These are phyloP conservation scores for Bergia puertoricense DNA, from an alignment of 92 coral and sea anemone species.

Conservation along the genomic window DNA sequence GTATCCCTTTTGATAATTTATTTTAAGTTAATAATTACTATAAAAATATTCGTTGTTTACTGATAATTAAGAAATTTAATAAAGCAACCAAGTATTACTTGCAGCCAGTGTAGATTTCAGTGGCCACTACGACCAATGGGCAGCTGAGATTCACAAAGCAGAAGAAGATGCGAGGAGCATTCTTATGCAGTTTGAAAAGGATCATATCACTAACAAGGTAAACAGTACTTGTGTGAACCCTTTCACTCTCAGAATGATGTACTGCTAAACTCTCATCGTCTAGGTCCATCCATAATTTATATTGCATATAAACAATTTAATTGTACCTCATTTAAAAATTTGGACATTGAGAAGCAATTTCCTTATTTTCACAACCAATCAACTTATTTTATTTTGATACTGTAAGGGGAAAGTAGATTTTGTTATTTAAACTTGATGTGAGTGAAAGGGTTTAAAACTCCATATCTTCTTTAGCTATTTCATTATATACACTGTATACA, in stretches of 20 bases:
- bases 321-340: not conserved
- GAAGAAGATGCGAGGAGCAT: constrained; percentile 38
- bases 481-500: too few species aligned
- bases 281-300: not conserved
- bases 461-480: too few species aligned
- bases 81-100: not conserved
- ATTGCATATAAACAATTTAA: too few species aligned
- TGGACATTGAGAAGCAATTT: not conserved
- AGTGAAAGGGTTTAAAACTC: too few species aligned
- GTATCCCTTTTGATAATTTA: too few species aligned
- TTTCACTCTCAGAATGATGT: too few species aligned
- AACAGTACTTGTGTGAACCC: too few species aligned
- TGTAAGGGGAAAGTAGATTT: not conserved
- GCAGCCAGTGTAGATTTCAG: constrained; percentile 33
- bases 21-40: too few species aligned
- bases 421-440: too few species aligned
- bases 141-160: constrained; percentile 26
- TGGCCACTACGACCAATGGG: constrained; percentile 35
- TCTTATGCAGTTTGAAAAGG: constrained; percentile 35
- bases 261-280: too few species aligned
- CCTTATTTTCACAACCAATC: not conserved
- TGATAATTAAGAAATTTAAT: too few species aligned
- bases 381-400: not conserved
- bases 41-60: too few species aligned
- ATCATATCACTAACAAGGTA: constrained; percentile 17